Base-by-base conservation (phyloP, 35 echinoderm and acorn worm species). In the Strongylocentrotus purpuratus region DNA sequence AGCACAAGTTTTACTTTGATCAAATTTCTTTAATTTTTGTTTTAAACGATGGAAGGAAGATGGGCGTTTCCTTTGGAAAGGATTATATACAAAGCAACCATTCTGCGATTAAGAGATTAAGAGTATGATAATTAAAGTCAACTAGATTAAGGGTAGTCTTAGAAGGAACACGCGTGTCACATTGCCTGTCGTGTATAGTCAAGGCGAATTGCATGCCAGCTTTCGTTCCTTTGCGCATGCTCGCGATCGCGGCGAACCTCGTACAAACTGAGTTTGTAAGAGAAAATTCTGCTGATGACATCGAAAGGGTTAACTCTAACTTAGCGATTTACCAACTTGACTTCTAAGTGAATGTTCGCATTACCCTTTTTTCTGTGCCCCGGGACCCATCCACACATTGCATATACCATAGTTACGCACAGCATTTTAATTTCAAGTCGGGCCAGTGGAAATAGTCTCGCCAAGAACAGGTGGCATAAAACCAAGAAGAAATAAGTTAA, bases 41-140 rank as follows among this genome's bases (percentile, higher is more conserved):
- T 8, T 22, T n/a, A 78, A 78, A n/a, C 65, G 65, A 78, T 78
- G 45, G 87, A 89, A 89, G 25, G 12, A 89, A 18, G 31, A 41
- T 13, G 87, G 87, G 87, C 87, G 87, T 89, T 46, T 89, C 87
- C 87, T 89, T 33, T 89, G 15, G 17, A 33, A 45, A 17, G 87
- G 87, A 89, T 89, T 89, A 89, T 17, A 33, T 45, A 89, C 32
- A 45, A 89, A 89, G 87, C 87, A 89, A 35, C 87, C 45, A 89
- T 89, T 89, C 45, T 46, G 87, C 32, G 87, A 89, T 89, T 41
- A 89, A 6, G 20, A 46, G 87, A 89, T 89, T 89, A 89, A 17
- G 33, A 89, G 32, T 17, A 45, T 46, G 87, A 33, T 89, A 46
- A 25, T 89, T 89, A 33, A 89, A 89, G 87, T 89, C 87, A 46